Evolutionary conservation across 2,888 invertebrate species (phyloP).

Genomic region (Notocelia uddmanniana): DNA sequence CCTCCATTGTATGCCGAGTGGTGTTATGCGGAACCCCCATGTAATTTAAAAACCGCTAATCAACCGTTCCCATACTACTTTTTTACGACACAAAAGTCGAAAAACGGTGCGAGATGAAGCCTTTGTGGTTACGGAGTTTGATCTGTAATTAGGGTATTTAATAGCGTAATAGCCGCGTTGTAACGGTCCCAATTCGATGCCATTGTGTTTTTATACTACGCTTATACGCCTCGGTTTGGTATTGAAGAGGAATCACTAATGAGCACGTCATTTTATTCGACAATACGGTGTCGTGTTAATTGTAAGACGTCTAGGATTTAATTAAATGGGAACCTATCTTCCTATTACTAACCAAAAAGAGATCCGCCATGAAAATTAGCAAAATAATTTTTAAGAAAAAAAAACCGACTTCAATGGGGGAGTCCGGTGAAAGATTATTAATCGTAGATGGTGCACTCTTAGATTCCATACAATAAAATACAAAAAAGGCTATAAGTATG

Average conservation of each 20-base stretch:
- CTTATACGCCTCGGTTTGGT: slow-evolving; percentile 63
- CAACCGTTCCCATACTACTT: slow-evolving; percentile 65
- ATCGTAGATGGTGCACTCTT: too few relatives aligned
- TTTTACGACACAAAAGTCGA: slow-evolving; percentile 77
- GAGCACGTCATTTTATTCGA: slow-evolving; percentile 48
- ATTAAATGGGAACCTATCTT: slow-evolving; percentile 30
- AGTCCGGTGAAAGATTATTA: too few relatives aligned
- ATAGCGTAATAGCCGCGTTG: slow-evolving; percentile 70
- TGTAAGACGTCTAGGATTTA: slow-evolving; percentile 26
- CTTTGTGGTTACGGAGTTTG: slow-evolving; percentile 81
- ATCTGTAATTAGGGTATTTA: slow-evolving; percentile 82
- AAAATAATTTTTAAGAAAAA: too few relatives aligned
- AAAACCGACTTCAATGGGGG: too few relatives aligned
- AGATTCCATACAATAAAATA: too few relatives aligned
- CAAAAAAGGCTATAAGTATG: too few relatives aligned
- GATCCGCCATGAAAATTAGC: neutral
- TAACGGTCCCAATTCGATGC: slow-evolving; percentile 78
- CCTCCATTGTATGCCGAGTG: slow-evolving; percentile 49
- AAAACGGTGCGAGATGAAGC: slow-evolving; percentile 72
- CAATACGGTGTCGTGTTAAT: slow-evolving; percentile 37
- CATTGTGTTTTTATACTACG: slow-evolving; percentile 70
- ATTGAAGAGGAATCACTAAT: slow-evolving; percentile 61
- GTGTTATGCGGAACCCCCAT: slow-evolving; percentile 62
- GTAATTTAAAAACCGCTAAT: slow-evolving; percentile 76
- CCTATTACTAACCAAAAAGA: slow-evolving; percentile 1